phyloP scores from a whole-genome alignment of 1,140 invertebrate species.

The Catajapyx aquilonaris region DNA sequence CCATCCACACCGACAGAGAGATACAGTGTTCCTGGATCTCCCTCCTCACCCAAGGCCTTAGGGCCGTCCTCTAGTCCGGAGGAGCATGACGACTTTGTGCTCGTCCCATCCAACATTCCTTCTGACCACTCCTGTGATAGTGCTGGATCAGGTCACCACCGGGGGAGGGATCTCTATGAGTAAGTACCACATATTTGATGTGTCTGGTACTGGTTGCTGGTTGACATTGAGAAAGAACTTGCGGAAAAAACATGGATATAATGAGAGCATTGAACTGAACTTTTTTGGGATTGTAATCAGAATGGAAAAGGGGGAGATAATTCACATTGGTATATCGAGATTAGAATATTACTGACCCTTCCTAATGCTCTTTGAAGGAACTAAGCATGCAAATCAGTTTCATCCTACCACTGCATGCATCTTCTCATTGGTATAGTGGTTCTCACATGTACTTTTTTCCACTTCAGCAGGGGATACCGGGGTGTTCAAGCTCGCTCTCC shows the following conservation, averaged over 20 bases:
- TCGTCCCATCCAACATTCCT: slow-evolving; percentile 52
- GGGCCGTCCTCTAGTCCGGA: slow-evolving; percentile 37
- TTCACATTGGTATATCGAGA: neutral
- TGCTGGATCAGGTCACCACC: slow-evolving; percentile 2
- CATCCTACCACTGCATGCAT: no score
- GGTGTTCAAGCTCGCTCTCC: no score
- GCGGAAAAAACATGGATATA: neutral
- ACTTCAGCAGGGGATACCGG: no score
- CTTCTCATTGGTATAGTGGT: no score
- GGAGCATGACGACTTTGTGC: slow-evolving; percentile 58
- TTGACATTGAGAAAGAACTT: no score
- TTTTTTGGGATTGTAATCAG: no score
- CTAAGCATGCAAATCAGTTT: neutral
- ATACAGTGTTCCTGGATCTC: slow-evolving; percentile 21
- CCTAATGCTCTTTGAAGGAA: neutral
- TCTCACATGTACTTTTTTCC: no score
- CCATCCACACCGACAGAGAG: no score
- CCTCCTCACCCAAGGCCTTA: slow-evolving; percentile 13
- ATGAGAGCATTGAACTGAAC: no score
- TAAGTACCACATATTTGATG: slow-evolving; percentile 1
- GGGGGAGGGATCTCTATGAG: neutral
- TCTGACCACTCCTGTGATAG: slow-evolving; percentile 20
- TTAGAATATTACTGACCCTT: slow-evolving; percentile 1
- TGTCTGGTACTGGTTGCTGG: no score
- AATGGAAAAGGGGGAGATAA: neutral